Percentiles rank a stretch among this genome's conserved stretches.
These are phyloP conservation scores for Lapara coniferarum DNA, from an alignment of 2,888 invertebrate genomes.

Conservation along the genomic window DNA sequence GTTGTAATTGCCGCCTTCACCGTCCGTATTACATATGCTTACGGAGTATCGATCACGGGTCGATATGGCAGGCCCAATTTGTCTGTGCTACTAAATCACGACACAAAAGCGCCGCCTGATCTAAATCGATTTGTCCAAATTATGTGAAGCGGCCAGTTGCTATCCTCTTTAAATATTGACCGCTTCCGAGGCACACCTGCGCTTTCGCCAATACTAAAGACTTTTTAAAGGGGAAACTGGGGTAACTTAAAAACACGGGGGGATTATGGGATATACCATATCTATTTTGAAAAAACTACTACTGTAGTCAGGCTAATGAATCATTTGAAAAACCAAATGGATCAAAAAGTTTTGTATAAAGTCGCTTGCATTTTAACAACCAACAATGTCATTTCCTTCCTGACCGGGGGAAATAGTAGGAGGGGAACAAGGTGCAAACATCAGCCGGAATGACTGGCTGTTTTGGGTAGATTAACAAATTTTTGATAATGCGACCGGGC, in stretches of 20 bases:
- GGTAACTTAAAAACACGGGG: too few species aligned
- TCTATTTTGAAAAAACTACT: too few species aligned
- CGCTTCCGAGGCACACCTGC: slow-evolving; percentile 52
- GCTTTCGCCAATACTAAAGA: slow-evolving; percentile 45
- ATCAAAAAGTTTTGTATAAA: not conserved
- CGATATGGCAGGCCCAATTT: slow-evolving; percentile 68
- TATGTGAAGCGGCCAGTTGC: slow-evolving; percentile 54
- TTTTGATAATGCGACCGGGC: slow-evolving; percentile 57
- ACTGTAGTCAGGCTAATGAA: too few species aligned
- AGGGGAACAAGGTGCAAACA: slow-evolving; percentile 39
- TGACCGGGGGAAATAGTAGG: slow-evolving; percentile 20
- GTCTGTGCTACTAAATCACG: slow-evolving; percentile 79
- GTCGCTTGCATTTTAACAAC: not conserved
- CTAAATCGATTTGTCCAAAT: slow-evolving; percentile 82
- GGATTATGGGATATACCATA: too few species aligned
- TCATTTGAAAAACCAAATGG: too few species aligned
- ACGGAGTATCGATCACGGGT: slow-evolving; percentile 59
- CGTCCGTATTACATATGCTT: slow-evolving; percentile 60
- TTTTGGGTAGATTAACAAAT: slow-evolving; percentile 73
- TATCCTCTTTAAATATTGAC: slow-evolving; percentile 68
- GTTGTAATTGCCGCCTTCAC: slow-evolving; percentile 74
- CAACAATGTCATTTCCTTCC: slow-evolving; percentile 21
- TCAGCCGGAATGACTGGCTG: slow-evolving; percentile 74
- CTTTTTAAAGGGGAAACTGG: not conserved
- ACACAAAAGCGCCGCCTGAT: slow-evolving; percentile 77